Evolutionary conservation across 2,113 vertebrate genomes (phyloP), one percentile per base, ranked within the genome.

Genomic region (Amblyopsis rosae): DNA sequence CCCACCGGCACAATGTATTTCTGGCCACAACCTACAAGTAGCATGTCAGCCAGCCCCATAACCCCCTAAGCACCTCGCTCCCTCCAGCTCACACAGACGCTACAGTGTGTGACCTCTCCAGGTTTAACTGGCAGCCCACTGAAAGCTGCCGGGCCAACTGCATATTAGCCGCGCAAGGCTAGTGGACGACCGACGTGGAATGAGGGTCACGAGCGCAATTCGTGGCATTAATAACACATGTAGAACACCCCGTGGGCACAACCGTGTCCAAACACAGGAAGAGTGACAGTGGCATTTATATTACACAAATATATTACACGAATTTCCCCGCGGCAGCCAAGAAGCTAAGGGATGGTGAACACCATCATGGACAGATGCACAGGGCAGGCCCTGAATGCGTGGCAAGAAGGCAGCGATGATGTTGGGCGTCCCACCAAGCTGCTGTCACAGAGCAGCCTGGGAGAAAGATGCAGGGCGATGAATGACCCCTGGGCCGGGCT

Each of bases 1-100:
- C n/a, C n/a, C n/a, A n/a, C n/a, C n/a, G n/a, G 62, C 3, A 26
- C 2, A 17, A 3, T 69, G 1, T 76, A 79, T 73, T 75, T 77
- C 17, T 77, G 74, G 56, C 33, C 76, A 49, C n/a, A 12, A 70
- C 78, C 84, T 88, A 87, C 86, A 91, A 79, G 81, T 83, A 61
- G 0, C 68, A 62, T 75, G 63, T 76, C 73, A 26, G 26, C 67
- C 2, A 13, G 35, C 46, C 77, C 75, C 84, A 78, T 87, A 87
- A 85, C 86, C 82, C 13, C 51, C 11, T 12, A 68, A 1, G 19
- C 19, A 70, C 76, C 73, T 56, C 45, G 47, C 3, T 88, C 69
- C 71, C 74, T 67, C 3, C 8, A 26, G 26, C 2, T 26, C 3
- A 26, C 26, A 26, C 53, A 70, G 69, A 41, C 32, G 35, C 6